Conservation (phyloP, 2,113 vertebrate genomes). For the Sinocyclocheilus maitianheensis region DNA sequence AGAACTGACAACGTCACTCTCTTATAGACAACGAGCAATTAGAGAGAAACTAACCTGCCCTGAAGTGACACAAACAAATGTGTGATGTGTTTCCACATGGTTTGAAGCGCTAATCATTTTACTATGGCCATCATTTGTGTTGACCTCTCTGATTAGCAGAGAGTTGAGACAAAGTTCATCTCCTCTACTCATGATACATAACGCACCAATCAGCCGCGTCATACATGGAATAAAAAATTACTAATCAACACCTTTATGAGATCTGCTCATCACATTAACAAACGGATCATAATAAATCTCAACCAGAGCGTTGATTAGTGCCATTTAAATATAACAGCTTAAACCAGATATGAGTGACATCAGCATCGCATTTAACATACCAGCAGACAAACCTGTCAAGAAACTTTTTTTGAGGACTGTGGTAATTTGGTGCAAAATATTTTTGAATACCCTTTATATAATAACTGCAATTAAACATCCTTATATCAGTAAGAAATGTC, state of each 20-base stretch:
- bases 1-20: neutral
- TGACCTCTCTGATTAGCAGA: slow-evolving; percentile 2
- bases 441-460: neutral
- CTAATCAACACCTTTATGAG: neutral
- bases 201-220: neutral
- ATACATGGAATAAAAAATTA: neutral
- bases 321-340: neutral
- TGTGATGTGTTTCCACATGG: neutral
- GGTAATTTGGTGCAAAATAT: neutral
- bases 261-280: neutral
- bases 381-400: neutral
- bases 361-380: no score
- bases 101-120: neutral
- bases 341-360: neutral
- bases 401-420: neutral
- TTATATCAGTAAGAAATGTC: neutral
- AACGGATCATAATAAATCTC: neutral
- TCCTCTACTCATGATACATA: neutral
- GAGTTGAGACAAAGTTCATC: neutral
- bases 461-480: neutral
- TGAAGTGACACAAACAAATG: neutral
- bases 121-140: neutral
- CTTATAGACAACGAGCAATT: neutral
- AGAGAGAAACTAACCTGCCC: neutral
- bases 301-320: neutral